A percentile compares a stretch with the other conserved stretches of the same genome.
Evolutionary conservation across 1,140 invertebrate species (phyloP).

Genomic region (Diorhabda carinulata): DNA sequence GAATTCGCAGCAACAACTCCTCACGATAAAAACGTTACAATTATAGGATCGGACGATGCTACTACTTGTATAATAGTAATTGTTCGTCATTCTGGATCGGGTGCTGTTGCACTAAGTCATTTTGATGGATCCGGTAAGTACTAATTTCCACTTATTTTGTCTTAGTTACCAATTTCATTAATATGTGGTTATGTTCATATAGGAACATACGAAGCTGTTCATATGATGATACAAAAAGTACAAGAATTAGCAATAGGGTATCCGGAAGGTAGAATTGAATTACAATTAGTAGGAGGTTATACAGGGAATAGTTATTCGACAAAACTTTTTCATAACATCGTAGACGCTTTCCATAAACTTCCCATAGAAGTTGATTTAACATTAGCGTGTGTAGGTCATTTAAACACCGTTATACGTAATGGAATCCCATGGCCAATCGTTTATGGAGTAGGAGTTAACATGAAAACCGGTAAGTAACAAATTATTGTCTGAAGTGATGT

Average conservation of each 20-base stretch:
- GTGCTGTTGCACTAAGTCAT: conserved; percentile 84
- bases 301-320: conserved; percentile 80
- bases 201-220: conserved; percentile 75
- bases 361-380: conserved; percentile 83
- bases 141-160: not conserved
- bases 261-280: conserved; percentile 80
- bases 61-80: conserved; percentile 91
- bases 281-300: conserved; percentile 88
- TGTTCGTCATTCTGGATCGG: conserved; percentile 85
- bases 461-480: conserved; percentile 65
- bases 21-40: conserved; percentile 86
- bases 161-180: too few species aligned
- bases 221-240: conserved; percentile 73
- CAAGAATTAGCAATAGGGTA: conserved; percentile 79
- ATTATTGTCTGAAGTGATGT: too few species aligned
- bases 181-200: not conserved
- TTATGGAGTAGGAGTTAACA: conserved; percentile 85
- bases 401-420: conserved; percentile 77
- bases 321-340: conserved; percentile 81
- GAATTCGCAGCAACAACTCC: conserved; percentile 87
- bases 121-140: conserved; percentile 73
- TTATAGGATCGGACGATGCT: conserved; percentile 89
- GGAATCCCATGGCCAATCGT: conserved; percentile 83
- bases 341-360: conserved; percentile 82
- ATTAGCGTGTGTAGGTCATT: conserved; percentile 82